Conservation (phyloP, 2,113 vertebrate species). For the Microcebus tavaratra region DNA sequence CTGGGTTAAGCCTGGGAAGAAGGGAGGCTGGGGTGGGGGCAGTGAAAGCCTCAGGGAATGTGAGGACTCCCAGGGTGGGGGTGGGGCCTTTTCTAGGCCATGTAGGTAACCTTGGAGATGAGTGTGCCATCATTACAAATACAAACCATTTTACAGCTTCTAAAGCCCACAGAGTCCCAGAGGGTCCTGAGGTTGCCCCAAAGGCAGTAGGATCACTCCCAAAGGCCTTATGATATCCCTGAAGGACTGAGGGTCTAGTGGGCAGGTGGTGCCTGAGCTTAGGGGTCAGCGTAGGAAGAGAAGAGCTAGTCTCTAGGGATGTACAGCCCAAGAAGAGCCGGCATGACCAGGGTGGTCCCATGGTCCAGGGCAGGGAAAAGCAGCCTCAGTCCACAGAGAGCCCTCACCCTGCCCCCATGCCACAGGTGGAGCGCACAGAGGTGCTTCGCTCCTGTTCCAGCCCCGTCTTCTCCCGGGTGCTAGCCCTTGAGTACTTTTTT, state of each 20-base stretch:
- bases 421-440: conserved; percentile 75
- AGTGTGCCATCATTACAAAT: neutral
- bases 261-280: neutral
- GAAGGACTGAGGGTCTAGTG: neutral
- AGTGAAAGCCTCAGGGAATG: neutral
- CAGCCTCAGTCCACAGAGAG: neutral
- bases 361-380: neutral
- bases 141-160: neutral
- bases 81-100: neutral
- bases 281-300: neutral
- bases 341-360: no score
- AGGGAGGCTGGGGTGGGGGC: neutral
- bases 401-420: neutral
- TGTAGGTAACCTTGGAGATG: neutral
- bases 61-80: neutral
- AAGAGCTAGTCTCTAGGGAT: neutral
- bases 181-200: neutral
- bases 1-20: neutral
- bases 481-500: conserved; percentile 82
- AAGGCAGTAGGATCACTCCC: neutral
- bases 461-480: conserved; percentile 76
- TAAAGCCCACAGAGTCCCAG: neutral
- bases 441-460: conserved; percentile 70
- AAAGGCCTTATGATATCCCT: neutral
- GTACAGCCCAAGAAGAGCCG: neutral